Evolutionary conservation across 2,888 invertebrate genomes (phyloP), one percentile per base, ranked within the genome.

Genomic region (Tinea semifulvella): DNA sequence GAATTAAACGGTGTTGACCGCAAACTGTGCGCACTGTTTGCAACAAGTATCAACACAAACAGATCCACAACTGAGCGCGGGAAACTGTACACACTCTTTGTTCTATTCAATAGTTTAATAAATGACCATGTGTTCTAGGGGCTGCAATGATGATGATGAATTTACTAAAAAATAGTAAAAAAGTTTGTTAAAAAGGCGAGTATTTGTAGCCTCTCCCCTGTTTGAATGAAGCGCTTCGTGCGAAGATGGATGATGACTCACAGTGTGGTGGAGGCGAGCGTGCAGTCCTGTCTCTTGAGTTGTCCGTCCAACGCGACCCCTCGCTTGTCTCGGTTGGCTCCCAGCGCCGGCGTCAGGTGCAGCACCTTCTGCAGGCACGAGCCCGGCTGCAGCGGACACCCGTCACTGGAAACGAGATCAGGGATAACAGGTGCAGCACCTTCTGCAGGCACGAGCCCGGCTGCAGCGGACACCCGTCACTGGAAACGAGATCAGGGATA

Each of bases 261-360:
- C 91, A 97, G 81, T 5, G 96, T 96, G 35, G 96, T 94, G 13
- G 96, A 96, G 19, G 97, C 97, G 57, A 97, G 84, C 56, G 92
- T 91, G 28, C 90, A 88, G 50, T 93, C 91, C 55, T 91, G 87
- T 31, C 86, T 84, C 65, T 95, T 95, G 45, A 96, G 77, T 64
- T 92, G 90, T 0, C 96, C 96, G 70, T 97, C 97, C 45, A 97
- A 80, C 1, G 97, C 97, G 48, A 98, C 88, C 40, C 97, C 96
- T 38, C 94, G 84, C 51, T 94, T 88, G 63, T 94, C 91, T 49
- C 90, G 88, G 68, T 95, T 93, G 50, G 86, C 85, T 44, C 85
- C 83, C 53, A 96, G 70, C 16, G 87, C 77, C 1, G 96, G 96
- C 44, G 88, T 86, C 60, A 97, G 77, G 65, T 92, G 91, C 57